phyloP scores from a whole-genome alignment of 1,140 invertebrate species.

The Bombyx mori region ASM3026992v2 NC_085112.1:12665501-12666000 shows the following conservation, averaged over 20 bases:
- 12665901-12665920: too few relatives aligned
- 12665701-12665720: conserved; percentile 52
- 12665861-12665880: too few relatives aligned
- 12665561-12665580: conserved; percentile 78
- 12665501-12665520: neutral
- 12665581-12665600: conserved; percentile 76
- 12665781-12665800: conserved; percentile 62
- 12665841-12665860: conserved; percentile 6
- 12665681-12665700: conserved; percentile 40
- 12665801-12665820: conserved; percentile 58
- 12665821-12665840: conserved; percentile 70
- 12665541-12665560: conserved; percentile 76
- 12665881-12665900: too few relatives aligned
- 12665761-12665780: conserved; percentile 67
- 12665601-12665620: conserved; percentile 74
- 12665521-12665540: neutral
- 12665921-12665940: too few relatives aligned
- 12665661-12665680: conserved; percentile 65
- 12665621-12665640: conserved; percentile 73
- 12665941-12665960: too few relatives aligned
- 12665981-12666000: too few relatives aligned
- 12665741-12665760: conserved; percentile 46
- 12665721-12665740: conserved; percentile 54
- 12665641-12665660: conserved; percentile 74
- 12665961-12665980: too few relatives aligned